phyloP scores from a whole-genome alignment of 2,113 vertebrate genomes.

The Grammomys surdaster region DNA sequence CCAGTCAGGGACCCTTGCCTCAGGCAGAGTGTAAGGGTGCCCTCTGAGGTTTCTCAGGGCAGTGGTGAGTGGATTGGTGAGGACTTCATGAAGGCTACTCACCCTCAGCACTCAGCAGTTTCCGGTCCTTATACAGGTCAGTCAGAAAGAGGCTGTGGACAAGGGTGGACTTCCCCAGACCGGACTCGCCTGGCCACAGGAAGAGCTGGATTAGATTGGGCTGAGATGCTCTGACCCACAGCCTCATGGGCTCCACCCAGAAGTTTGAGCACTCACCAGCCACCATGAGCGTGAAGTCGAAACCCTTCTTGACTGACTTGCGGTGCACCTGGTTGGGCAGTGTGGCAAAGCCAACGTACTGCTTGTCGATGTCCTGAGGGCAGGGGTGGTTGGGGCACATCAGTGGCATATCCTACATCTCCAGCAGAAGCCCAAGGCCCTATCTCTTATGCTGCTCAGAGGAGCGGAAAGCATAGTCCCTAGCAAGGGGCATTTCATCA shows the following conservation, averaged over 20 bases:
- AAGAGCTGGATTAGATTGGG: neutral
- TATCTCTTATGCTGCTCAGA: neutral
- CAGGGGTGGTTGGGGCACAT: conserved; percentile 42
- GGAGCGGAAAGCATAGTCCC: neutral
- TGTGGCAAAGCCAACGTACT: conserved; percentile 98
- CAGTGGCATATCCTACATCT: conserved; percentile 45
- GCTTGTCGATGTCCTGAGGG: conserved; percentile 93
- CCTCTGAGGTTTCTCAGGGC: too few species aligned
- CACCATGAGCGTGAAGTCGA: conserved; percentile 99
- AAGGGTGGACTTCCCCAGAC: conserved; percentile 98
- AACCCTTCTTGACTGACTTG: conserved; percentile 99
- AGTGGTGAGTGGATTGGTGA: neutral
- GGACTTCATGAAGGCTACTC: conserved; percentile 56
- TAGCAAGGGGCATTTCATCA: neutral
- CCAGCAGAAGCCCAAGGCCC: neutral
- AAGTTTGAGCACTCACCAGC: conserved; percentile 90
- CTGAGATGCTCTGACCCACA: neutral
- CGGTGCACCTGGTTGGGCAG: conserved; percentile 98
- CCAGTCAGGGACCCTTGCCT: too few species aligned
- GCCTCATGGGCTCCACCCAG: neutral
- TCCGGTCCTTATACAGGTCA: conserved; percentile 98
- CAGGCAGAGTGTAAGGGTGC: neutral
- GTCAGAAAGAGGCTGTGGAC: conserved; percentile 99
- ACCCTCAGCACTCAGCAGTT: conserved; percentile 98
- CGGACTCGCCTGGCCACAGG: conserved; percentile 93